These are phyloP conservation scores for Hirtodrosophila histrioides DNA, from an alignment of 2,888 invertebrate genomes.

Conservation along the genomic window DNA sequence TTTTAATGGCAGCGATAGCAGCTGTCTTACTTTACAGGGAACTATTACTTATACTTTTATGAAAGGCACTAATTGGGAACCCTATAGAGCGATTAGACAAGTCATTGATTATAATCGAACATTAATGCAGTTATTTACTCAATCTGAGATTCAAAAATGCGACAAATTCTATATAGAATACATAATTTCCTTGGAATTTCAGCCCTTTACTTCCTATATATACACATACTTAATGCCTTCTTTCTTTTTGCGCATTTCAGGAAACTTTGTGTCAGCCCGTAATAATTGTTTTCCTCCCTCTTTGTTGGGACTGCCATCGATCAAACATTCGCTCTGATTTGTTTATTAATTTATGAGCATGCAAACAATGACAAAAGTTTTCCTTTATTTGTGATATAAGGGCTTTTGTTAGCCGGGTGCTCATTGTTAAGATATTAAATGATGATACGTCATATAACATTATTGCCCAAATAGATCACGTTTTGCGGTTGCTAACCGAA, in stretches of 20 bases:
- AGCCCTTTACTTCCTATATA: background rate
- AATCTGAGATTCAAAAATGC: no score
- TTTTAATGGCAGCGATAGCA: conserved; percentile 7
- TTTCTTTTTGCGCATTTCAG: conserved; percentile 8
- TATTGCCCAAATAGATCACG: conserved; percentile 8
- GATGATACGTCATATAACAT: background rate
- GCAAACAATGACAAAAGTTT: conserved; percentile 17
- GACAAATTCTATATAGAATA: no score
- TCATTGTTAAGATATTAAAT: conserved; percentile 14
- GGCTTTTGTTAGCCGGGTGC: conserved; percentile 7
- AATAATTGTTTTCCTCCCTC: conserved; percentile 6
- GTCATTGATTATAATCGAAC: no score
- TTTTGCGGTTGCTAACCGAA: conserved; percentile 22
- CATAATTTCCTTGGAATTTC: no score
- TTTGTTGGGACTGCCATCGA: conserved; percentile 40
- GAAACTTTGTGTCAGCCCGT: conserved; percentile 20
- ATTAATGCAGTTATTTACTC: no score
- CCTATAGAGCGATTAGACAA: background rate
- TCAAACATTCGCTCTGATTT: conserved; percentile 47
- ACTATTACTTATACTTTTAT: no score
- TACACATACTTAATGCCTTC: background rate
- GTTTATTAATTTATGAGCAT: conserved; percentile 29
- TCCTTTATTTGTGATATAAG: background rate
- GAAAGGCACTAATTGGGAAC: no score
- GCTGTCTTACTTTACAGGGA: background rate